Evolutionary conservation across 2,888 invertebrate species (phyloP), one percentile per base, ranked within the genome.

Genomic region (Ophioninae sp.): DNA sequence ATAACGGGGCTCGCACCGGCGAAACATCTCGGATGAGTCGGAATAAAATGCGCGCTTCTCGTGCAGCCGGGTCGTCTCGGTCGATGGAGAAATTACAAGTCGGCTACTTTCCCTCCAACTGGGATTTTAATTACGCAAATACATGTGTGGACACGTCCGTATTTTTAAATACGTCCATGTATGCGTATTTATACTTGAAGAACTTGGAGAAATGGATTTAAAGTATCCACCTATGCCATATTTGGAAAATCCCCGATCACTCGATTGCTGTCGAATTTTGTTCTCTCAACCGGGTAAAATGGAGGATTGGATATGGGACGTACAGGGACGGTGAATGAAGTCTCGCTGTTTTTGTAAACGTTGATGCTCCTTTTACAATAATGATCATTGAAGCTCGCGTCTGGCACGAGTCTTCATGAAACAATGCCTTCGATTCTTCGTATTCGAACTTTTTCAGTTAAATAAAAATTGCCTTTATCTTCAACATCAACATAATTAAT

Each of bases 101-200:
- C 56, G 78, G 85, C 71, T 73, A 84, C 85, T 84, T 85, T 85
- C 85, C 76, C 85, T 85, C 58, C 64, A 58, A 30, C 22, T 44
- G 56, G 59, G 69, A 83, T 76, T 76, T 58, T 65, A 69, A 65
- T 61, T 68, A 22, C 10, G 10, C 59, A 7, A 7, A 22, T 22
- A 22, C 58, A 59, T n/a, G 44, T 44, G 3, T 44, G 13, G 3
- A 9, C 13, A 44, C 51, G 13, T 51, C 51, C 17, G 51, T 6
- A 51, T 51, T 5, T 51, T 5, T 51, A 51, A 51, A 51, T 51
- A 51, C 51, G 6, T 13, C 6, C 51, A 17, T 51, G 51, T 5
- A 13, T 51, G 51, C 17, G 51, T 51, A 13, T 10, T 3, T 51
- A 17, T 51, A 51, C 51, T 51, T 51, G 51, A 51, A 17, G 13